These are phyloP conservation scores for Lophochroa leadbeateri DNA, from an alignment of 2,113 vertebrate genomes.

Conservation along the genomic window DNA sequence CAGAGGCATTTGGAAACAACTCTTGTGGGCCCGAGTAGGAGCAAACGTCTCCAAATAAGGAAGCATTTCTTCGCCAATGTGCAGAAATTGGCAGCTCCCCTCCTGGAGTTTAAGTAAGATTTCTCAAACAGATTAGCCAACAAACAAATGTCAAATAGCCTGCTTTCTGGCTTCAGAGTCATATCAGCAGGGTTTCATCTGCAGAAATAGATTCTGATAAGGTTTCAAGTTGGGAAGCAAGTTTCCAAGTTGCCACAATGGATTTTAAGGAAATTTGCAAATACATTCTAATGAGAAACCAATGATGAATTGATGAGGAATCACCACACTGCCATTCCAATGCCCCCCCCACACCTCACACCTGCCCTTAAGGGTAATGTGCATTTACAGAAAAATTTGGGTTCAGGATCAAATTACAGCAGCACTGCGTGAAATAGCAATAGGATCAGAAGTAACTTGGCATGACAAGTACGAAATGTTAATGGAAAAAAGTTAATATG, in stretches of 20 bases:
- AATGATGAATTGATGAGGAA: background rate
- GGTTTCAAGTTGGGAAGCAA: background rate
- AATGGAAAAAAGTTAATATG: background rate
- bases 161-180: background rate
- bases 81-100: constrained; percentile 55
- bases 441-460: background rate
- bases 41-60: constrained; percentile 62
- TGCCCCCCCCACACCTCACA: background rate
- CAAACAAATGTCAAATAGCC: constrained; percentile 42
- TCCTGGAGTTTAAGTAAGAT: constrained; percentile 41
- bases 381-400: background rate
- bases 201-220: background rate
- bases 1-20: constrained; percentile 39
- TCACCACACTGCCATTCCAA: background rate
- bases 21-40: constrained; percentile 19
- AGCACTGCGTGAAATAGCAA: rapidly evolving
- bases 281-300: rapidly evolving
- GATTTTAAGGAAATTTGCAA: background rate
- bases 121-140: constrained; percentile 47
- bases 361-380: rapidly evolving
- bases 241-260: background rate
- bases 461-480: background rate
- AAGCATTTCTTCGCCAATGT: constrained; percentile 27
- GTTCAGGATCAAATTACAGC: background rate
- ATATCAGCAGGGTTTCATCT: background rate